Conservation (phyloP, 2,113 vertebrate species). For the Elachura formosa region DNA sequence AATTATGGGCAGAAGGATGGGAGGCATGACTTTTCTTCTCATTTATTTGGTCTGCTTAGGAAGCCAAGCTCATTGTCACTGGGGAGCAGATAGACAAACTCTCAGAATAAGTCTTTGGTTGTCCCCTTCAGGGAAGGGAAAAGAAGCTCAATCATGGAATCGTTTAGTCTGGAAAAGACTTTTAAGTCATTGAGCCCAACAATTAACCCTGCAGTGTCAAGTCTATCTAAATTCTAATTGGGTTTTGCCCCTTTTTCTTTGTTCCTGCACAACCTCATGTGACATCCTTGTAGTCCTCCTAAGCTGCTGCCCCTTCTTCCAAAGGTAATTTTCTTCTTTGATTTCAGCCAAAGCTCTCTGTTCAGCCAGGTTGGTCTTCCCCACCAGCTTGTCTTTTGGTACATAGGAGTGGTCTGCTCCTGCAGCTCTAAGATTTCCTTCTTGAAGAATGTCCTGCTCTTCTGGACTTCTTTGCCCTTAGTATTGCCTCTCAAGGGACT, state of each 20-base stretch:
- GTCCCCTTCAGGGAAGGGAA: accelerated
- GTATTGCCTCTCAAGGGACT: too few species aligned
- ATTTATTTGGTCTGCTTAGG: background rate
- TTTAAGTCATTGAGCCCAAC: background rate
- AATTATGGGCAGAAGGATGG: accelerated
- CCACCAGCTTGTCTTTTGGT: background rate
- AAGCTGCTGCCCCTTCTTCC: background rate
- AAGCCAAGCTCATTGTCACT: background rate
- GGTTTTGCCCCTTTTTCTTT: background rate
- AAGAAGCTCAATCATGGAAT: background rate
- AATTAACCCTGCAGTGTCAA: background rate
- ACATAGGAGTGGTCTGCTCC: background rate
- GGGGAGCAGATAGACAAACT: background rate
- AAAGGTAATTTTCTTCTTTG: background rate
- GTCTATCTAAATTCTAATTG: background rate
- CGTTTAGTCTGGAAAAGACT: background rate
- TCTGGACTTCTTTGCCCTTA: background rate
- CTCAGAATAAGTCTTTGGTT: background rate
- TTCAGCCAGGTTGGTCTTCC: background rate
- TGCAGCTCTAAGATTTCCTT: background rate
- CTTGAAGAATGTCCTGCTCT: background rate
- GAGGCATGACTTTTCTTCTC: background rate
- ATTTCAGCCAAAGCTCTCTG: background rate
- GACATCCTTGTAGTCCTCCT: background rate
- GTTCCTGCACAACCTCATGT: background rate